Conservation (phyloP, 1,140 invertebrate species). For the Hydropsyche tenuis region DNA sequence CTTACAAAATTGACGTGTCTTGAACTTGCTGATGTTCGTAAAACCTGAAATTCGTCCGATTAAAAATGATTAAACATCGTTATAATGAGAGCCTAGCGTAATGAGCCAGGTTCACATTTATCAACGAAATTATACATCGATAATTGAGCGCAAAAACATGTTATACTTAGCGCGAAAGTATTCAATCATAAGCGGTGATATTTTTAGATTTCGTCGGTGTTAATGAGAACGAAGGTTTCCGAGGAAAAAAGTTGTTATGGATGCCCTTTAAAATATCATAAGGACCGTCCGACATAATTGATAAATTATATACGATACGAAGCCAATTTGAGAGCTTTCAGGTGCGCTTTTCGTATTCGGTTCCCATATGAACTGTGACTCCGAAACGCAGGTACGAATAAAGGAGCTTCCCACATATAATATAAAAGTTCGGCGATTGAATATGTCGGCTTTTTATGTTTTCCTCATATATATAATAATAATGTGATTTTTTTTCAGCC, state of each 20-base stretch:
- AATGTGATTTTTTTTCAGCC: constrained; percentile 31
- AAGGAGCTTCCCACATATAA: constrained; percentile 24
- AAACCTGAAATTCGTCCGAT: background rate
- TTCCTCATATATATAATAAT: no score
- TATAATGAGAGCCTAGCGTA: background rate
- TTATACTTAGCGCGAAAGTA: no score
- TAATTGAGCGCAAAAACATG: no score
- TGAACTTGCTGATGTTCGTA: background rate
- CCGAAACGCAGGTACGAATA: constrained; percentile 30
- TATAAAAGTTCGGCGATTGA: constrained; percentile 33
- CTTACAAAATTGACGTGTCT: constrained; percentile 19
- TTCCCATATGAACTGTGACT: background rate
- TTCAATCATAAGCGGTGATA: no score
- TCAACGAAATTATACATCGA: background rate
- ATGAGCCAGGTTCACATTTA: background rate
- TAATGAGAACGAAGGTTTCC: no score
- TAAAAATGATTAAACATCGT: constrained; percentile 2
- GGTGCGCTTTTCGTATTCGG: background rate
- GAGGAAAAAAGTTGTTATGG: no score
- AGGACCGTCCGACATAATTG: no score
- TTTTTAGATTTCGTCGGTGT: no score
- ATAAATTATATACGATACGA: no score
- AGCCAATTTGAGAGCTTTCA: background rate
- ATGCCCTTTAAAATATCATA: no score
- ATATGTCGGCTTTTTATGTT: background rate